phyloP scores from a whole-genome alignment of 2,113 vertebrate genomes.

The Oncorhynchus clarkii region DNA sequence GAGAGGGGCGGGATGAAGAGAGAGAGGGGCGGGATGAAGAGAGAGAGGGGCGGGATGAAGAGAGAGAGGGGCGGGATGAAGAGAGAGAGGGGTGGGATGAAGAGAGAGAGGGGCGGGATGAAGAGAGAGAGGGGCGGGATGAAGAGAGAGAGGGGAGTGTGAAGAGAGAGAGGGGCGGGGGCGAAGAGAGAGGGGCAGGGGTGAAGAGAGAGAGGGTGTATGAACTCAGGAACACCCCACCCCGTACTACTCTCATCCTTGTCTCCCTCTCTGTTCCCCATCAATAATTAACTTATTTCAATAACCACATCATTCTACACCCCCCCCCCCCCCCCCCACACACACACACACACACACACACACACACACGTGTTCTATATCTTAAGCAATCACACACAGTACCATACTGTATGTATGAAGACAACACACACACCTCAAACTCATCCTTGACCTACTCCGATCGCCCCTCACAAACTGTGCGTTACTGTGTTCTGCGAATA shows the following conservation, averaged over 20 bases:
- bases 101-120: neutral
- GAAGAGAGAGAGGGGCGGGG: neutral
- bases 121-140: neutral
- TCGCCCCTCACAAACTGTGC: neutral
- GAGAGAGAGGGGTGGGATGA: neutral
- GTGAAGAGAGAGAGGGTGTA: neutral
- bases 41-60: neutral
- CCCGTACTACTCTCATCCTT: conserved; percentile 37
- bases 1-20: too few relatives aligned
- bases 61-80: too few relatives aligned
- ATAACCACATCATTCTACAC: conserved; percentile 29
- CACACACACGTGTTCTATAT: conserved; percentile 18
- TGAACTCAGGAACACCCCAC: conserved; percentile 54
- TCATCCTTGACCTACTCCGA: neutral
- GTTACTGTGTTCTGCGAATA: too few relatives aligned
- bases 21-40: neutral
- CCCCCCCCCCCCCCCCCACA: neutral
- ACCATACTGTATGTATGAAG: neutral
- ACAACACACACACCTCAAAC: neutral
- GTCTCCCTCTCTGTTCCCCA: conserved; percentile 39
- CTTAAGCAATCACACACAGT: neutral
- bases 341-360: too few relatives aligned
- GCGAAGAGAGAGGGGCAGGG: neutral
- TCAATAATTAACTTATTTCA: conserved; percentile 65
- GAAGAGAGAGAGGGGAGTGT: too few relatives aligned